phyloP scores from a whole-genome alignment of 30 jellyfish, hydroid and myxozoan genomes.

The Chrysaora quinquecirrha region DNA sequence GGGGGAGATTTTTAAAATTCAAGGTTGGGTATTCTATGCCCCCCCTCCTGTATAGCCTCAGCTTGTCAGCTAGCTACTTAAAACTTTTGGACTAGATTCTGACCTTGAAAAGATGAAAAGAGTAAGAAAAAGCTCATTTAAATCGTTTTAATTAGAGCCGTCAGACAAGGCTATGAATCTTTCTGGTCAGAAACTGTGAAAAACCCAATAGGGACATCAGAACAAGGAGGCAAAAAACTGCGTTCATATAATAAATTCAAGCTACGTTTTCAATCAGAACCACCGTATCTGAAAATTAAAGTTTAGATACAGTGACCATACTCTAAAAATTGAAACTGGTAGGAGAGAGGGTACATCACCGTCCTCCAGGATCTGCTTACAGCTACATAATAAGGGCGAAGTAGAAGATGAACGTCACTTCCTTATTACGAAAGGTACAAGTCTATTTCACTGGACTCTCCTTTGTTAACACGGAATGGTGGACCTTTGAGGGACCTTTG shows the following conservation, averaged over 20 bases:
- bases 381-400: background rate
- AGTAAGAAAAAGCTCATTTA: background rate
- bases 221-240: background rate
- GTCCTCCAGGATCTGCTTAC: background rate
- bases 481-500: too few species aligned
- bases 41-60: too few species aligned
- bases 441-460: too few species aligned
- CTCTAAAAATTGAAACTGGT: background rate
- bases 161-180: background rate
- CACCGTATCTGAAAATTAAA: background rate
- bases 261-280: background rate
- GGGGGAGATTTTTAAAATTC: too few species aligned
- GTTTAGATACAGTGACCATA: background rate
- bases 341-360: too few species aligned
- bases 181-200: background rate
- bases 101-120: background rate
- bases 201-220: background rate
- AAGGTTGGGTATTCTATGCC: too few species aligned
- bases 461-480: too few species aligned
- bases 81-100: background rate
- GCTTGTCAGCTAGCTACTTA: background rate
- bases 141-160: background rate
- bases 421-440: background rate
- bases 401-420: background rate
- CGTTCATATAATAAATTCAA: background rate